Base-by-base conservation (phyloP, 2,797 vertebrate genomes). In the Tangara arthus region DNA sequence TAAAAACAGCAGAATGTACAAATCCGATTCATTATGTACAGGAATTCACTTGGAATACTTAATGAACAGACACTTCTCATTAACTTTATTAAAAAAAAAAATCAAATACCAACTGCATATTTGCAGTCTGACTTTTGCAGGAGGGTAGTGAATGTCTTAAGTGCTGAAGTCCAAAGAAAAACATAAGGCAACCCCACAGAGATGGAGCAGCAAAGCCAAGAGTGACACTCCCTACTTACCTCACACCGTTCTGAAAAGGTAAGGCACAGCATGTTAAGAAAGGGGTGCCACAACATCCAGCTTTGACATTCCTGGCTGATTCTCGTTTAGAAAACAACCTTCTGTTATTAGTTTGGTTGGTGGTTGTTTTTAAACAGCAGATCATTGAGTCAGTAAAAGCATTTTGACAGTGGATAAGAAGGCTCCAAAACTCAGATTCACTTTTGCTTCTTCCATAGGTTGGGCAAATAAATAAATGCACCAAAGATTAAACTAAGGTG, bases 1-100 rank as follows among this genome's bases (percentile, higher is more conserved):
- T 94, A 95, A 93, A 95, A 94, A 12, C 65, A 90, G 72, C 69
- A 91, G 79, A 91, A 96, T 97, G 87, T 96, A 97, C 96, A 96
- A 70, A 96, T 93, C 76, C 84, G 88, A 83, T 30, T 56, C 5
- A 47, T 53, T 94, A 94, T 97, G 56, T 96, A 94, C 95, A 96
- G 26, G 70, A 93, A 63, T 44, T 95, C 78, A 76, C 22, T 39
- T 75, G 42, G 80, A 91, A 90, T 92, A 93, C n/a, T 87, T 95
- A 90, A 92, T 66, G 82, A 92, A 79, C 1, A 10, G 69, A 90
- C n/a, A 59, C 13, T 49, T 92, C 59, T 69, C 44, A 35, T 41
- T 23, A 85, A n/a, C 13, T 87, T 85, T 46, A 64, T 59, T 3
- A 4, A 13, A n/a, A 42, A 55, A 60, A 81, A 60, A 78, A 75